A percentile compares a stretch with the other conserved stretches of the same genome.
Conservation (phyloP, 2,113 vertebrate species). For the Lophochroa leadbeateri region DNA sequence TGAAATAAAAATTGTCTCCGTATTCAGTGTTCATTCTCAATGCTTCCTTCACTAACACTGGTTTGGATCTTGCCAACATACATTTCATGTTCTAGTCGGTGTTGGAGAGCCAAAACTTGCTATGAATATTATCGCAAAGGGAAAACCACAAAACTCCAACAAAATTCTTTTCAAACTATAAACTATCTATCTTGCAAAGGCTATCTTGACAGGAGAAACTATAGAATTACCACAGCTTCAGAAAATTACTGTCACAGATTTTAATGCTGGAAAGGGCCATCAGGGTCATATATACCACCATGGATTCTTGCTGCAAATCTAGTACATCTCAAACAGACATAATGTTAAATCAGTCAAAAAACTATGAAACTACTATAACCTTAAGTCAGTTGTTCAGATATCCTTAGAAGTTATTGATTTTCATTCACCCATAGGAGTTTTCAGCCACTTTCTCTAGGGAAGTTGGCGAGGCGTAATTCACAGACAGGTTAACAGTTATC, state of each 20-base stretch:
- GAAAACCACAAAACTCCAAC: not conserved
- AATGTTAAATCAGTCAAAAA: not conserved
- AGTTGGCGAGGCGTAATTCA: not conserved
- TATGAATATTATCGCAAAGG: not conserved
- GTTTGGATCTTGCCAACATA: not conserved
- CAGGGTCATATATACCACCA: accelerated
- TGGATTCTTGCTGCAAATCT: not conserved
- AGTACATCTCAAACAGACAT: not conserved
- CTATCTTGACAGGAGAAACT: not conserved
- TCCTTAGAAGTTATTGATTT: not conserved
- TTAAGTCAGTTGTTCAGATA: not conserved
- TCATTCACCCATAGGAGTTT: not conserved
- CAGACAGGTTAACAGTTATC: not conserved
- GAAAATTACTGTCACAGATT: not conserved
- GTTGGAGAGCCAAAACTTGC: not conserved
- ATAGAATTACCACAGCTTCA: not conserved
- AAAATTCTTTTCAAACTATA: not conserved
- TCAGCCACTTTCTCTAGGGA: not conserved
- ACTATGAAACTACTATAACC: not conserved
- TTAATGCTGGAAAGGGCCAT: not conserved
- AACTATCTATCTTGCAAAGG: not conserved
- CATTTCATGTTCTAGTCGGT: not conserved
- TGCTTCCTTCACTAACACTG: not conserved
- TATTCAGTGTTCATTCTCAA: not conserved
- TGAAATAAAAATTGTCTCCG: not conserved